A percentile compares a stretch with the other conserved stretches of the same genome.
Conservation (phyloP, 2,113 vertebrate genomes). For the Prinia subflava region DNA sequence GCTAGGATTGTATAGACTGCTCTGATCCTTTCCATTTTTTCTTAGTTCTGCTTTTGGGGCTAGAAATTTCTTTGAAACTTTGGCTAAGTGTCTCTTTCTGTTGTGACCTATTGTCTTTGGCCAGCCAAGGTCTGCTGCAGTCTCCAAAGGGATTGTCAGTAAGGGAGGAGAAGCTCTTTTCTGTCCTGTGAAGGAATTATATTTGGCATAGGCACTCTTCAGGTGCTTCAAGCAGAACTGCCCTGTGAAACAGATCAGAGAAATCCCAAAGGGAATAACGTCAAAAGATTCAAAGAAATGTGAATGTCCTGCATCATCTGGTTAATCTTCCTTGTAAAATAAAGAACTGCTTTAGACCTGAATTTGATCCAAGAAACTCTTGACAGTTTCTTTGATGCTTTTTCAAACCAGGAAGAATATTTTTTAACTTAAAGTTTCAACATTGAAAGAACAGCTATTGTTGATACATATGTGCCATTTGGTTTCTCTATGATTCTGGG, state of each 20-base stretch:
- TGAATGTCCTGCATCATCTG: slow-evolving; percentile 26
- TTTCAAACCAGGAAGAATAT: neutral
- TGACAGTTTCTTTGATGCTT: slow-evolving; percentile 18
- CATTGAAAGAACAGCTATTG: neutral
- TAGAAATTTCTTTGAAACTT: neutral
- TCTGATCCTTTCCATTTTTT: neutral
- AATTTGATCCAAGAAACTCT: slow-evolving; percentile 27
- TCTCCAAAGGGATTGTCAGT: neutral
- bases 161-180: neutral
- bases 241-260: neutral
- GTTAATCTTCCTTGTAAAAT: slow-evolving; percentile 40
- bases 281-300: slow-evolving; percentile 18
- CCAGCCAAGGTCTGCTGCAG: neutral
- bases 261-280: neutral
- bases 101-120: neutral
- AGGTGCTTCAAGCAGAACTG: neutral
- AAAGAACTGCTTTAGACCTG: neutral
- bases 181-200: neutral
- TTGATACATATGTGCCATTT: neutral
- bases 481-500: neutral
- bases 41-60: neutral
- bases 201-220: neutral
- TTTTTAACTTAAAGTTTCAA: neutral
- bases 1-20: neutral
- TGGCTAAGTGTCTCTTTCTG: neutral